phyloP scores from a whole-genome alignment of 2,113 vertebrate genomes.

The Plecturocebus donacophilus region DNA sequence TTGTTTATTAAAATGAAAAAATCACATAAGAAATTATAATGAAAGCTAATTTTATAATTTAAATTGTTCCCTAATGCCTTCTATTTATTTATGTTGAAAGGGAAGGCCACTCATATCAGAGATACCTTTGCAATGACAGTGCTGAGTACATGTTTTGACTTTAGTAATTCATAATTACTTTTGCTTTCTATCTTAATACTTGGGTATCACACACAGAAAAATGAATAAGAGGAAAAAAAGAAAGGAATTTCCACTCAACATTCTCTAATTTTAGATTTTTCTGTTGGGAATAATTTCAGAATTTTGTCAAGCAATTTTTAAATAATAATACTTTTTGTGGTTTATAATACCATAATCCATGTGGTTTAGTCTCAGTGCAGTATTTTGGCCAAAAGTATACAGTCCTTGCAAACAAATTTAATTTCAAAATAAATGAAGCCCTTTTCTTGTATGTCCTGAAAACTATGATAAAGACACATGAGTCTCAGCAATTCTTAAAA shows the following conservation, averaged over 20 bases:
- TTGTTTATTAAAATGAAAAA: constrained; percentile 6
- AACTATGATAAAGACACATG: neutral
- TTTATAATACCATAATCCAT: neutral
- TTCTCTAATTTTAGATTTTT: neutral
- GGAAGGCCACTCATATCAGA: neutral
- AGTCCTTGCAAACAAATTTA: neutral
- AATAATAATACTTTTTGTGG: neutral
- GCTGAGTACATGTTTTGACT: neutral
- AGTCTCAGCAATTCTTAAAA: neutral
- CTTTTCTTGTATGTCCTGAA: neutral
- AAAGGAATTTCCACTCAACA: neutral
- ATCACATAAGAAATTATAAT: neutral
- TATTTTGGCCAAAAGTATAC: neutral
- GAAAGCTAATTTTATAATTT: neutral
- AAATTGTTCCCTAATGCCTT: neutral
- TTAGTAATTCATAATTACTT: neutral
- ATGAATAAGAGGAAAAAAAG: neutral
- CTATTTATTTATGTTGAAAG: neutral
- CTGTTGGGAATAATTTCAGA: neutral
- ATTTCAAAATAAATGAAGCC: constrained; percentile 20
- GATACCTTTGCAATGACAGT: neutral
- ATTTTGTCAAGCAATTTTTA: neutral
- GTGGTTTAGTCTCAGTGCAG: neutral
- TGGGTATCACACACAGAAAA: neutral
- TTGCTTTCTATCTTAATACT: neutral